Conservation (phyloP, 2,797 vertebrate species). For the Gallinago solitaria region DNA sequence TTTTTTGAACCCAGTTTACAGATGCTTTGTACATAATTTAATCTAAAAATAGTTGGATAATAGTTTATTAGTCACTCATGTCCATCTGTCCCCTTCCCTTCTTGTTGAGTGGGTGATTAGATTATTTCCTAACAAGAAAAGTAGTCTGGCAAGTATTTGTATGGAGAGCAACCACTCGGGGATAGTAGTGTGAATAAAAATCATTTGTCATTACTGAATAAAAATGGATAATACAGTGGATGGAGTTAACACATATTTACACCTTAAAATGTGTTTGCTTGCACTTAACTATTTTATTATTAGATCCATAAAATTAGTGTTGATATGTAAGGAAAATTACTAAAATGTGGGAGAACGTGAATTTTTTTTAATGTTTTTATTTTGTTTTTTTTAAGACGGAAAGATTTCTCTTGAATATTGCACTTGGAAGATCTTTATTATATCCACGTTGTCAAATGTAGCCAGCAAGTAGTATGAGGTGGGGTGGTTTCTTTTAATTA, state of each 20-base stretch:
- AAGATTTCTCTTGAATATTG: not conserved
- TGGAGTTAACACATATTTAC: not conserved
- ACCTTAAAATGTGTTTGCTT: not conserved
- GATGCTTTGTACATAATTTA: constrained; percentile 12
- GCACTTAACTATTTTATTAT: not conserved
- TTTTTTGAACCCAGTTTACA: not conserved
- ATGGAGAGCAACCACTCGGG: not conserved
- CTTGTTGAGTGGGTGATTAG: not conserved
- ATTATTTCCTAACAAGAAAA: constrained; percentile 7
- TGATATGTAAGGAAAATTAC: not conserved
- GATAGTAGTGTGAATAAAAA: not conserved
- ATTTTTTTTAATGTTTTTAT: not conserved
- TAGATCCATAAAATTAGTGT: not conserved
- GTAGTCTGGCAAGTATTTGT: not conserved
- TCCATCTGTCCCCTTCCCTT: constrained; percentile 20
- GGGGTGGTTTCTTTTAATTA: not conserved
- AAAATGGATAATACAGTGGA: not conserved
- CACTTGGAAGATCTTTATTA: not conserved
- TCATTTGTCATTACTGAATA: not conserved
- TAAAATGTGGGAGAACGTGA: not conserved
- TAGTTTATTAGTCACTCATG: not conserved
- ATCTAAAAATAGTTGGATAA: constrained; percentile 27
- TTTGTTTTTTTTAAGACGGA: not conserved
- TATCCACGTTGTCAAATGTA: not conserved
- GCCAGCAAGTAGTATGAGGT: not conserved